Evolutionary conservation across 1,140 invertebrate genomes (phyloP), one percentile per base, ranked within the genome.

Genomic region (Phymorhynchus buccinoides): DNA sequence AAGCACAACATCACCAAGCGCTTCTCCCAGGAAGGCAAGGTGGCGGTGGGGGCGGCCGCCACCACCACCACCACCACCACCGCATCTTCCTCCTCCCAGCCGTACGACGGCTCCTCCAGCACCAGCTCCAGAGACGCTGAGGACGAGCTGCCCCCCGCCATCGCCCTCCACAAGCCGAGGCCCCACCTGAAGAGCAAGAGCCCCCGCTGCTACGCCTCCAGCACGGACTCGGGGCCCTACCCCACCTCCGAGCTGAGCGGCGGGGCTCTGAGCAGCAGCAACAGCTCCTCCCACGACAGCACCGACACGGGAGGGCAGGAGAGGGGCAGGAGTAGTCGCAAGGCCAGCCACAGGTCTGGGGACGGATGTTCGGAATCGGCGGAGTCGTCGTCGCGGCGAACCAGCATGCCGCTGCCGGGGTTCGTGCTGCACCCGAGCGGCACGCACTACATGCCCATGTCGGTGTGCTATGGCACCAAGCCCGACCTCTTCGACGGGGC

Each of bases 1-100:
- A 99, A 99, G 94, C 98, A 97, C 88, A 97, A 96, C 87, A 98
- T 99, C 85, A 97, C 98, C 88, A 96, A 97, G 90, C 94, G 97
- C 75, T 98, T 98, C 90, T 92, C 92, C 27, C 90, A 93, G 42
- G 94, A 93, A 78, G 87, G 88, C 42, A 87, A 88, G 52, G 83
- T 83, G 35, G 75, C 22, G 0, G 56, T n/a, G n/a, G n/a, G n/a
- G n/a, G n/a, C n/a, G n/a, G n/a, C n/a, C n/a, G n/a, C n/a, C n/a
- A n/a, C n/a, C n/a, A n/a, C n/a, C n/a, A n/a, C n/a, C n/a, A n/a
- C n/a, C n/a, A n/a, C n/a, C n/a, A n/a, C n/a, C n/a, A n/a, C n/a
- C n/a, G n/a, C n/a, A n/a, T n/a, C n/a, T n/a, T n/a, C n/a, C n/a
- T 44, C 48, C 27, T 30, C 52, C 30, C 80, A 82, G 52, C 56